phyloP scores from a whole-genome alignment of 2,888 invertebrate genomes.

The Dichetophora obliterata region DNA sequence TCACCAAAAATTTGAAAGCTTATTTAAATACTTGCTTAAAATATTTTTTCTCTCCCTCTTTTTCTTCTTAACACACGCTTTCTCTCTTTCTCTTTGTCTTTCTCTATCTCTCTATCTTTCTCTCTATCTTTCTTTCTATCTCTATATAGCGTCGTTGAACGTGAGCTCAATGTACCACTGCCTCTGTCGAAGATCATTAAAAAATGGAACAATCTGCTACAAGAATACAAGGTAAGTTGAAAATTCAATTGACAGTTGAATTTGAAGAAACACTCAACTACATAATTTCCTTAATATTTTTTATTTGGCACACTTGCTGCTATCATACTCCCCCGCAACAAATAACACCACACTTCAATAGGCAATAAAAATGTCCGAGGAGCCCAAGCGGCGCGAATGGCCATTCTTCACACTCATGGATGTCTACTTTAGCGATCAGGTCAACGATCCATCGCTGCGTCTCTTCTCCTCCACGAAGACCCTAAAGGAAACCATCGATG shows the following conservation, averaged over 20 bases:
- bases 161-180: slow-evolving; percentile 69
- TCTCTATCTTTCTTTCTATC: background rate
- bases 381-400: slow-evolving; percentile 70
- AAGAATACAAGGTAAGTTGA: slow-evolving; percentile 68
- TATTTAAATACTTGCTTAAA: background rate
- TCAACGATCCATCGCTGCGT: slow-evolving; percentile 70
- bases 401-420: slow-evolving; percentile 70
- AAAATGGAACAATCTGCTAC: slow-evolving; percentile 70
- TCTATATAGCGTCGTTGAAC: slow-evolving; percentile 66
- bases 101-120: too few relatives aligned
- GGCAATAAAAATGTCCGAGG: slow-evolving; percentile 70
- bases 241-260: slow-evolving; percentile 9
- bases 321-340: background rate
- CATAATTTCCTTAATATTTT: background rate
- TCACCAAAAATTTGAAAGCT: background rate
- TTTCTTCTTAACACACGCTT: background rate
- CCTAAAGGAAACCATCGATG: slow-evolving; percentile 69
- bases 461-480: slow-evolving; percentile 70
- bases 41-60: background rate
- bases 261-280: slow-evolving; percentile 1
- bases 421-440: slow-evolving; percentile 70
- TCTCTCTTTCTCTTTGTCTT: background rate
- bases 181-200: slow-evolving; percentile 70
- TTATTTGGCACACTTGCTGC: too few relatives aligned
- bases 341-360: slow-evolving; percentile 34